Evolutionary conservation across 2,797 vertebrate genomes (phyloP).

Genomic region (Oreonectes daqikongensis): DNA sequence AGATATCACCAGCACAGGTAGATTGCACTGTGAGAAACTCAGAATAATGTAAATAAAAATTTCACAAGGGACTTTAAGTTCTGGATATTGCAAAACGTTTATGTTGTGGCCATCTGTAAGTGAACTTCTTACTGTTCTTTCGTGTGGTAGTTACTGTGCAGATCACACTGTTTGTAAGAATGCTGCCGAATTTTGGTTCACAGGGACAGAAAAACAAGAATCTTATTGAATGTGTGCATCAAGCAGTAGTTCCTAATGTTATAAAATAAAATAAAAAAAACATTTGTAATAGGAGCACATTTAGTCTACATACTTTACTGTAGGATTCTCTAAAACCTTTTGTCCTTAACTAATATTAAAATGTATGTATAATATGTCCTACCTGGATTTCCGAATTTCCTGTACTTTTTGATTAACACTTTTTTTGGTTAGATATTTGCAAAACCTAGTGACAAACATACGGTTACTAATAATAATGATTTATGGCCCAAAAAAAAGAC

Average conservation of each 20-base stretch:
- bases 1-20: constrained; percentile 44
- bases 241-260: constrained; percentile 25
- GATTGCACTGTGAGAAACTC: constrained; percentile 39
- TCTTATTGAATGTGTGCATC: constrained; percentile 5
- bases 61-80: constrained; percentile 17
- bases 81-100: constrained; percentile 31
- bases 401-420: too few relatives aligned
- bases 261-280: too few relatives aligned
- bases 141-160: neutral
- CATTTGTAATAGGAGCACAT: too few relatives aligned
- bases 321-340: too few relatives aligned
- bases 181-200: constrained; percentile 5
- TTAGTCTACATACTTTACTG: too few relatives aligned
- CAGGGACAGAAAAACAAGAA: neutral
- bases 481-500: too few relatives aligned
- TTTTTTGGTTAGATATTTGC: too few relatives aligned
- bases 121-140: neutral
- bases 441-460: too few relatives aligned
- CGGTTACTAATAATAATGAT: too few relatives aligned
- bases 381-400: too few relatives aligned
- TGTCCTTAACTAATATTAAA: too few relatives aligned
- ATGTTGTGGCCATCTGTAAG: neutral
- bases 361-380: too few relatives aligned
- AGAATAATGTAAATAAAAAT: constrained; percentile 65
- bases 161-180: constrained; percentile 2